Base-by-base conservation (phyloP, 2,888 invertebrate species). In the Ametastegia equiseti region DNA sequence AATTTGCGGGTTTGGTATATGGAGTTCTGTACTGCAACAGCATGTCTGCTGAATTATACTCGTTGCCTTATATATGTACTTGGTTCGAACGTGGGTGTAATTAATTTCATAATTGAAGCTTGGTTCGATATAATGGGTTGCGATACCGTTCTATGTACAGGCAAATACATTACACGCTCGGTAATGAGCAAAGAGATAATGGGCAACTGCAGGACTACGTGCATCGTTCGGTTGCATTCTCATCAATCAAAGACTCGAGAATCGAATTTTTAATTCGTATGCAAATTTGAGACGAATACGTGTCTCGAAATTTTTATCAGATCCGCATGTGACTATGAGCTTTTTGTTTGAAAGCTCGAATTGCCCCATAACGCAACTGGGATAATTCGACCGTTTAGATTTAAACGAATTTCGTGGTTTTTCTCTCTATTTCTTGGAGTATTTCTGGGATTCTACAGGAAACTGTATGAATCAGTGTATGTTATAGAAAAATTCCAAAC, bases 251-350 rank as follows among this genome's bases (percentile, higher is more conserved):
- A 67, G n/a, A 39, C n/a, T 67, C 2, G 9, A 39, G n/a, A n/a
- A 67, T 67, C n/a, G 23, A 7, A 39, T 67, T 39, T 67, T 39
- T 67, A 19, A 67, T 67, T 67, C 36, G 36, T 39, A 67, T 39
- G n/a, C 23, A 2, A 39, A 23, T 39, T n/a, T 67, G 65, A 0
- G 13, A 19, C 30, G 9, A 30, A 60, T 9, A 30, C 27, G 9
- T 9, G 2, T 27, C 11, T 60, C 15, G 15, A 30, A 13, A 60
- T 27, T 60, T 19, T 30, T 1, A 60, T 60, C 0, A 60, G 23
- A 57, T 30, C 57, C 13, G 13, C 57, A 27, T 9, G 42, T 6
- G 42, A 42, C 42, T 42, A 42, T 9, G 42, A 42, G n/a, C n/a
- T n/a, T n/a, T n/a, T n/a, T n/a, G n/a, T n/a, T n/a, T n/a, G n/a